Evolutionary conservation across 2,113 vertebrate genomes (phyloP).

Genomic region (zebrafish (Danio rerio)): GRCz12tu NC_133186.1:6037501-6038000

Average conservation of each 20-base stretch:
- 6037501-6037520: no score
- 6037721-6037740: conserved; percentile 92
- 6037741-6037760: conserved; percentile 97
- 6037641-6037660: conserved; percentile 93
- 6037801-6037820: conserved; percentile 78
- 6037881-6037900: conserved; percentile 70
- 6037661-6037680: conserved; percentile 93
- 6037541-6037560: no score
- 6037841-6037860: conserved; percentile 52
- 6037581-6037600: background rate
- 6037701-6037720: conserved; percentile 91
- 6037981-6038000: conserved; percentile 75
- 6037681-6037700: conserved; percentile 91
- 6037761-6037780: conserved; percentile 94
- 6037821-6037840: conserved; percentile 46
- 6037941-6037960: background rate
- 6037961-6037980: conserved; percentile 42
- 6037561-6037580: background rate
- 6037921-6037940: conserved; percentile 61
- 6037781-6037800: conserved; percentile 96
- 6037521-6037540: no score
- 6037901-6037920: conserved; percentile 67
- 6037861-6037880: conserved; percentile 61
- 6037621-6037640: conserved; percentile 80
- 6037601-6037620: background rate